A percentile compares a stretch with the other conserved stretches of the same genome.
Evolutionary conservation across 1,140 invertebrate species (phyloP).

Genomic region (Dreissena polymorpha): DNA sequence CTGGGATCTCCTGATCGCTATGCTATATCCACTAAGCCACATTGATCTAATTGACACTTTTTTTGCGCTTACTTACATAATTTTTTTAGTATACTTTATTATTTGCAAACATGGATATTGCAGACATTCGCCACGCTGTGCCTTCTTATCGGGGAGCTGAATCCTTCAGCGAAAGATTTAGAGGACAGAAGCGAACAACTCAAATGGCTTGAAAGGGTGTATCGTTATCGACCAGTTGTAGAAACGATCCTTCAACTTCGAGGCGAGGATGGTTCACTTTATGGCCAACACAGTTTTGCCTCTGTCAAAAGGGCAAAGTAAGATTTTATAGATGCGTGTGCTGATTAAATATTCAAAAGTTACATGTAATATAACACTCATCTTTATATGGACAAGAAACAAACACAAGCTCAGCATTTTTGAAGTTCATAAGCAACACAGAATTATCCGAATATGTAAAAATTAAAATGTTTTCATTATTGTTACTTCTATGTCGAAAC

Average conservation of each 20-base stretch:
- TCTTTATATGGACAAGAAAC: too few relatives aligned
- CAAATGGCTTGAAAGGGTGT: constrained; percentile 43
- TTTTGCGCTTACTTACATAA: too few relatives aligned
- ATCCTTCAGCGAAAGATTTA: constrained; percentile 9
- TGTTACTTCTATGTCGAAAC: neutral
- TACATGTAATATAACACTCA: too few relatives aligned
- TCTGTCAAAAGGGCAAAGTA: constrained; percentile 42
- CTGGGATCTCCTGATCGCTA: too few relatives aligned
- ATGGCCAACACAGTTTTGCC: constrained; percentile 24
- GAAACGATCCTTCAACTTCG: constrained; percentile 42
- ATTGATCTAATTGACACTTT: too few relatives aligned
- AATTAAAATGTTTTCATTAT: neutral
- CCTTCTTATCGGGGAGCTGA: constrained; percentile 24
- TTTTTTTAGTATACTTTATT: too few relatives aligned
- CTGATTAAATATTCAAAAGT: too few relatives aligned
- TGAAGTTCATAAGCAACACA: neutral
- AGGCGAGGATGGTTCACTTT: constrained; percentile 17
- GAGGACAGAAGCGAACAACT: neutral
- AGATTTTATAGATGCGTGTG: neutral
- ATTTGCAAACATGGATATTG: neutral
- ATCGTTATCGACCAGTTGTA: constrained; percentile 40
- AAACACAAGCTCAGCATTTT: neutral
- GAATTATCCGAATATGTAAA: too few relatives aligned
- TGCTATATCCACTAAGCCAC: too few relatives aligned
- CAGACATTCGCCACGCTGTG: constrained; percentile 44